phyloP scores from a whole-genome alignment of 2,888 invertebrate genomes.

The Lepidochitona cinerea region DNA sequence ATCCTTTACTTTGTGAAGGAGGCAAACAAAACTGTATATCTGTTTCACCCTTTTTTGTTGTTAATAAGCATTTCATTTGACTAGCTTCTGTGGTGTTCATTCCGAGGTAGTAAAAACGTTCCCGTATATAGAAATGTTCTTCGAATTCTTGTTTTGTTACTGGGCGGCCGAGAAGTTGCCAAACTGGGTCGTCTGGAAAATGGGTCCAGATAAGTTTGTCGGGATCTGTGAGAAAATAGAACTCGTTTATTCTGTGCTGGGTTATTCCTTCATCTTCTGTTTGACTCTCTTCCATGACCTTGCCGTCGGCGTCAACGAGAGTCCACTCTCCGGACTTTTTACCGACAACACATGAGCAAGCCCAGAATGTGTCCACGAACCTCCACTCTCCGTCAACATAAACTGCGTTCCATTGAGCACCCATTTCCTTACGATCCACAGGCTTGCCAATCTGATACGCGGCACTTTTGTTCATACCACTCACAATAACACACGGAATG shows the following conservation, averaged over 20 bases:
- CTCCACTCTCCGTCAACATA: slow-evolving; percentile 63
- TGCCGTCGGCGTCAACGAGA: slow-evolving; percentile 56
- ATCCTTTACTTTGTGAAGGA: slow-evolving; percentile 41
- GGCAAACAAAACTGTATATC: slow-evolving; percentile 56
- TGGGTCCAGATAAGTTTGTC: slow-evolving; percentile 65
- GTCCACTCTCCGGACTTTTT: slow-evolving; percentile 60
- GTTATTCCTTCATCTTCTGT: slow-evolving; percentile 50
- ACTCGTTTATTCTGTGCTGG: slow-evolving; percentile 66
- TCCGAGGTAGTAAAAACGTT: slow-evolving; percentile 60
- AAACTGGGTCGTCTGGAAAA: slow-evolving; percentile 59
- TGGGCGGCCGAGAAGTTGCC: slow-evolving; percentile 62
- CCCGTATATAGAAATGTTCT: slow-evolving; percentile 60
- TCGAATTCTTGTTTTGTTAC: slow-evolving; percentile 53
- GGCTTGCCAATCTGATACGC: slow-evolving; percentile 63
- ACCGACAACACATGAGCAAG: slow-evolving; percentile 63
- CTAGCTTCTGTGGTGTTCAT: slow-evolving; percentile 47
- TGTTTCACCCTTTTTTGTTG: slow-evolving; percentile 55
- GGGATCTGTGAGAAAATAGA: slow-evolving; percentile 67
- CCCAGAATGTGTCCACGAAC: slow-evolving; percentile 67
- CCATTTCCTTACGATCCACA: slow-evolving; percentile 57
- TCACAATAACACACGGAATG: slow-evolving; percentile 61
- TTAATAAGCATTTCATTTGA: slow-evolving; percentile 46
- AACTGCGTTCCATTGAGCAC: slow-evolving; percentile 69
- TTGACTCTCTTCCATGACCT: slow-evolving; percentile 35
- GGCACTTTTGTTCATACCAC: slow-evolving; percentile 68